A percentile compares a stretch with the other conserved stretches of the same genome.
Evolutionary conservation across 2,888 invertebrate genomes (phyloP).

Genomic region (Drosophila neoperkinsi): DNA sequence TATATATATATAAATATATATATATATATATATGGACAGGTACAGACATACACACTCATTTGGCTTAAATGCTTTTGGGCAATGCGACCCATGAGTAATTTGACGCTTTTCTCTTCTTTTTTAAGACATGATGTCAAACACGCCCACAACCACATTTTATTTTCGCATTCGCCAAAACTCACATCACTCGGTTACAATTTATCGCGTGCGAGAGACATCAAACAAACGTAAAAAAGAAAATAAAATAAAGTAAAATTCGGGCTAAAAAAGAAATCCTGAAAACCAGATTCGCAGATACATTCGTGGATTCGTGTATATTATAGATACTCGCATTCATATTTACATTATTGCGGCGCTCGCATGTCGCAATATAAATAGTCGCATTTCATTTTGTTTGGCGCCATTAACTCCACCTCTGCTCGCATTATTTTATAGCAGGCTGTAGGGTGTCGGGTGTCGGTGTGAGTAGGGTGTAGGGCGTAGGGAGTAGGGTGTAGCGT

Average conservation of each 20-base stretch:
- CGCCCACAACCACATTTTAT: slow-evolving; percentile 15
- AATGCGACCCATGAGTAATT: slow-evolving; percentile 55
- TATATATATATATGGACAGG: neutral
- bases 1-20: neutral
- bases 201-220: slow-evolving; percentile 18
- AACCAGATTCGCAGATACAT: slow-evolving; percentile 29
- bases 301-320: slow-evolving; percentile 36
- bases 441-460: neutral
- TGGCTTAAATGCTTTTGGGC: slow-evolving; percentile 7
- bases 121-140: slow-evolving; percentile 24
- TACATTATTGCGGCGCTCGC: slow-evolving; percentile 54
- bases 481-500: neutral
- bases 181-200: slow-evolving; percentile 5
- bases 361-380: slow-evolving; percentile 59
- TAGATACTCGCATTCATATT: slow-evolving; percentile 41
- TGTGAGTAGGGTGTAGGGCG: slow-evolving; percentile 5
- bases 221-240: slow-evolving; percentile 9
- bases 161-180: slow-evolving; percentile 15
- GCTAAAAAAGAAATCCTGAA: slow-evolving; percentile 3
- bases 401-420: slow-evolving; percentile 7
- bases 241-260: neutral
- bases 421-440: slow-evolving; percentile 6
- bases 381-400: slow-evolving; percentile 52
- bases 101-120: slow-evolving; percentile 14
- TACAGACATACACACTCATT: neutral